These are phyloP conservation scores for Bradypodion pumilum DNA, from an alignment of 2,797 vertebrate species.

Conservation along the genomic window DNA sequence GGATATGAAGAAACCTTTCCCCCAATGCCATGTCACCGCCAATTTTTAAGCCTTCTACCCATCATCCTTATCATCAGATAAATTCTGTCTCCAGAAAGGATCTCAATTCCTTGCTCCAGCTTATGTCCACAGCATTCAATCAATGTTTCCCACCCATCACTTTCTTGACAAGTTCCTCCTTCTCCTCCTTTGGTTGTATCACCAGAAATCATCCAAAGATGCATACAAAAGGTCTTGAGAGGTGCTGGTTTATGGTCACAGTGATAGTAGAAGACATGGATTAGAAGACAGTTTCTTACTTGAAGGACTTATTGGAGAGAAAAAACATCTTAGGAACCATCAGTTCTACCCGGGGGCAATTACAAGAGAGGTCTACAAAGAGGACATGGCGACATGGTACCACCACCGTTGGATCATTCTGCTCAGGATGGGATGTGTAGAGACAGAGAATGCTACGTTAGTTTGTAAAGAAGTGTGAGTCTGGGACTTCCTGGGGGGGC, in stretches of 20 bases:
- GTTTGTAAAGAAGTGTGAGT: constrained; percentile 6
- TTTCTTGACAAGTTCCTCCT: no score
- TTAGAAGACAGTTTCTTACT: constrained; percentile 13
- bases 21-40: background rate
- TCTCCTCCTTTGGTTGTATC: background rate
- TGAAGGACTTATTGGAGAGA: background rate
- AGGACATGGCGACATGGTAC: constrained; percentile 6
- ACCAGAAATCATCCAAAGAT: background rate
- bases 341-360: background rate
- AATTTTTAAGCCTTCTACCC: background rate
- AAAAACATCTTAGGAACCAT: background rate
- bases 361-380: constrained; percentile 18
- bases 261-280: background rate
- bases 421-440: background rate
- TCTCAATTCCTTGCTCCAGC: background rate
- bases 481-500: background rate
- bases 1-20: background rate
- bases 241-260: background rate
- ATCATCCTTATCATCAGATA: background rate
- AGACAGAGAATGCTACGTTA: constrained; percentile 3
- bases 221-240: background rate
- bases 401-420: no score
- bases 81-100: background rate
- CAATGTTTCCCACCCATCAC: background rate
- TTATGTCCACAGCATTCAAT: background rate